Percentiles rank a stretch among this genome's conserved stretches.
Evolutionary conservation across 2,797 vertebrate genomes (phyloP).

Genomic region (Macropus fuliginosus): DNA sequence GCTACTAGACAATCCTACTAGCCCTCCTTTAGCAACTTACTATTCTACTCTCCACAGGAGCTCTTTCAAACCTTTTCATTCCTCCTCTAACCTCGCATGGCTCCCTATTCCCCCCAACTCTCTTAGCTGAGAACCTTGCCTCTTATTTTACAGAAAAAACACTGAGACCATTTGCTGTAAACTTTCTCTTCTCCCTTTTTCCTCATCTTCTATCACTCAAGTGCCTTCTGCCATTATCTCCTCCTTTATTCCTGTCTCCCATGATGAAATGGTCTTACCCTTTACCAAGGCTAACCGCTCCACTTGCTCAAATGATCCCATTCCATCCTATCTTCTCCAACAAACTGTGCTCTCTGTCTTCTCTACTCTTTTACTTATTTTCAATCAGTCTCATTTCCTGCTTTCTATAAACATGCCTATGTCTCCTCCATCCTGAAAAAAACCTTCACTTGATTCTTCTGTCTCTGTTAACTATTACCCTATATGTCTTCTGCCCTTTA

Average conservation of each 20-base stretch:
- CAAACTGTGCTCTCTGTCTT: background rate
- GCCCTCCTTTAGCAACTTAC: background rate
- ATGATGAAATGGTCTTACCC: background rate
- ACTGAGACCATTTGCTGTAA: background rate
- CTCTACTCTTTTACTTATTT: background rate
- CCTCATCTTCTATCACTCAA: background rate
- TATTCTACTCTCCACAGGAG: background rate
- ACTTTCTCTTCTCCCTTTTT: background rate
- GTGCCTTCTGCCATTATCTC: background rate
- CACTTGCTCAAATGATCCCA: background rate
- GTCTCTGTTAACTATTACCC: background rate
- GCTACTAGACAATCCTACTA: background rate
- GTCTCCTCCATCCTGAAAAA: background rate
- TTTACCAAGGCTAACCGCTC: background rate
- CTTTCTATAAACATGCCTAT: background rate
- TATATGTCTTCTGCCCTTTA: background rate
- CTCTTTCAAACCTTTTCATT: background rate
- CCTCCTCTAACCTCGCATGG: background rate
- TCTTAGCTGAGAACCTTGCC: background rate
- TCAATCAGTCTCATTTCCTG: background rate
- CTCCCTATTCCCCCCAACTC: background rate
- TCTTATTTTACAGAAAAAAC: background rate
- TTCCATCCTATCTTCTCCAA: background rate
- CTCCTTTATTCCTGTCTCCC: background rate
- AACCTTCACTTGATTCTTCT: background rate